These are phyloP conservation scores for Drosophila funebris DNA, from an alignment of 1,140 invertebrate species.

Conservation along the genomic window DNA sequence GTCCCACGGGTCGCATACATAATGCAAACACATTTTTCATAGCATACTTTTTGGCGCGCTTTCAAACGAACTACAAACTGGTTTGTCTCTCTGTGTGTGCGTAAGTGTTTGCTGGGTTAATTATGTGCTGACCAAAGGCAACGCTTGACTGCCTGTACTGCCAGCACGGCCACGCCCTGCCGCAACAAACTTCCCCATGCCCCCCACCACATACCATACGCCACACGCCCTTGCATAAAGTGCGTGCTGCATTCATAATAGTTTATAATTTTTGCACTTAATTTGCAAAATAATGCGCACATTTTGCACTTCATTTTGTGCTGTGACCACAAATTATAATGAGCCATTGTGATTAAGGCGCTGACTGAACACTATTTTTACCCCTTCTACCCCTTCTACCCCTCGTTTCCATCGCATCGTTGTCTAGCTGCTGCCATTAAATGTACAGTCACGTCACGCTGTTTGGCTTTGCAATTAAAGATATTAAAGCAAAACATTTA, in stretches of 20 bases:
- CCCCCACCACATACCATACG: too few species aligned
- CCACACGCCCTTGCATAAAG: not conserved
- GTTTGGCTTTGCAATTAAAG: slow-evolving; percentile 50
- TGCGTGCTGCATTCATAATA: slow-evolving; percentile 52
- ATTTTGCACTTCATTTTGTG: slow-evolving; percentile 75
- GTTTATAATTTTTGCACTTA: slow-evolving; percentile 78
- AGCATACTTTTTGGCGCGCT: slow-evolving; percentile 63
- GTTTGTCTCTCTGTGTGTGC: slow-evolving; percentile 31
- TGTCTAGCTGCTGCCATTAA: slow-evolving; percentile 14
- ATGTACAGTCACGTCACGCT: slow-evolving; percentile 67
- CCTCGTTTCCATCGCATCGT: not conserved
- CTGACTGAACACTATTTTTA: slow-evolving; percentile 28
- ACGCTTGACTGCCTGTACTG: slow-evolving; percentile 56
- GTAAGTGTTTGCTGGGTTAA: slow-evolving; percentile 49
- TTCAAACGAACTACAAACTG: slow-evolving; percentile 22
- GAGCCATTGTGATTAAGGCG: slow-evolving; percentile 70
- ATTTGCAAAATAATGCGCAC: slow-evolving; percentile 70
- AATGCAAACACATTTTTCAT: slow-evolving; percentile 61
- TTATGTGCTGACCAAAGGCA: slow-evolving; percentile 72
- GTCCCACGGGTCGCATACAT: slow-evolving; percentile 52
- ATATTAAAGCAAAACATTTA: slow-evolving; percentile 33
- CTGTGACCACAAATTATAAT: slow-evolving; percentile 78
- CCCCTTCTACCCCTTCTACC: not conserved
- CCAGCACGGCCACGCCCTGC: slow-evolving; percentile 37
- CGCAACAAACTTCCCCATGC: too few species aligned